These are phyloP conservation scores for Drosophila atroscutellata DNA, from an alignment of 2,888 invertebrate species.

Conservation along the genomic window DNA sequence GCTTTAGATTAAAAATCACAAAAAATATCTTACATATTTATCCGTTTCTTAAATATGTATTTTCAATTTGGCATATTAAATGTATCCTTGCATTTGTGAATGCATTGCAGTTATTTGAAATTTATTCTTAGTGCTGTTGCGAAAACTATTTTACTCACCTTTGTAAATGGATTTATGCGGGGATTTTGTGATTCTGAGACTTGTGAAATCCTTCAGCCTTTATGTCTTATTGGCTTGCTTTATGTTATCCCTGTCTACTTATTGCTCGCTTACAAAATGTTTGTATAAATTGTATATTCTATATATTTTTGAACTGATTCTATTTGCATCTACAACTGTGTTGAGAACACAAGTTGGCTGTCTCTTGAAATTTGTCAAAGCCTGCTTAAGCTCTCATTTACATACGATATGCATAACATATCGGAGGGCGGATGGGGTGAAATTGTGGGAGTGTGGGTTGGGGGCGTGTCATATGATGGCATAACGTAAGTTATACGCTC, in stretches of 20 bases:
- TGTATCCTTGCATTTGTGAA: background rate
- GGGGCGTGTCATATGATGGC: background rate
- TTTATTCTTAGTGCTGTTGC: background rate
- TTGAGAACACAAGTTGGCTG: conserved; percentile 18
- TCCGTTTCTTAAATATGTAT: background rate
- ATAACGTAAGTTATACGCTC: conserved; percentile 55
- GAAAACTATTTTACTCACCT: conserved; percentile 33
- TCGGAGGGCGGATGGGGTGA: background rate
- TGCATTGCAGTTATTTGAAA: no score
- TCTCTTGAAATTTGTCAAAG: conserved; percentile 47
- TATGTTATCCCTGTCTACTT: background rate
- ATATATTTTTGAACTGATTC: conserved; percentile 6
- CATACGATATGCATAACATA: conserved; percentile 46
- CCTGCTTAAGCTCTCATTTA: conserved; percentile 64
- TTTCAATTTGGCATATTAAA: background rate
- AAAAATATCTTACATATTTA: background rate
- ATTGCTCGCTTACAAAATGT: background rate
- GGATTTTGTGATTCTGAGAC: background rate
- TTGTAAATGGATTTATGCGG: conserved; percentile 8
- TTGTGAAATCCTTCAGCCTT: background rate
- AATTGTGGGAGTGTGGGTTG: background rate
- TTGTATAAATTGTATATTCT: conserved; percentile 22
- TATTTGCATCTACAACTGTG: conserved; percentile 23
- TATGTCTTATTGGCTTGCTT: conserved; percentile 1
- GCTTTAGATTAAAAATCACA: background rate